Percentiles rank a stretch among this genome's conserved stretches.
phyloP scores from a whole-genome alignment of 1,140 invertebrate species.

The Microplitis demolitor region DNA sequence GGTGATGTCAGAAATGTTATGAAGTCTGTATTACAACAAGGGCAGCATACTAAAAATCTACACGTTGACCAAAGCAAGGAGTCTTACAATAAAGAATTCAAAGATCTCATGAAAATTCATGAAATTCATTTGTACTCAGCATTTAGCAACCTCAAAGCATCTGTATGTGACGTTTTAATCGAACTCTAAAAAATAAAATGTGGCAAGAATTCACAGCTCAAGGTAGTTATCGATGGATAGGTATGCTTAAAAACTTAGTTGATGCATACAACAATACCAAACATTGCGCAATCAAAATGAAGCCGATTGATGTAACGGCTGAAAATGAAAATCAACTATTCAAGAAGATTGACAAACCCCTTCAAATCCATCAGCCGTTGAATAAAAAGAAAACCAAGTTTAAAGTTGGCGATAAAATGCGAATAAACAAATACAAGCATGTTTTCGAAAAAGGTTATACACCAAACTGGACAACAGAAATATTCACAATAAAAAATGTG shows the following conservation, averaged over 20 bases:
- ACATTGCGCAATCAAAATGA: constrained; percentile 44
- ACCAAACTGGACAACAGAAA: not conserved
- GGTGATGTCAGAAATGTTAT: not conserved
- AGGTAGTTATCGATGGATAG: constrained; percentile 43
- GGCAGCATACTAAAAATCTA: not conserved
- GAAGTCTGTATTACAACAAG: not conserved
- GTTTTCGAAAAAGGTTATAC: too few species aligned
- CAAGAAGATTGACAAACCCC: not conserved
- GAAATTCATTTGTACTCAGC: constrained; percentile 12
- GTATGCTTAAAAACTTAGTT: not conserved
- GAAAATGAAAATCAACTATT: constrained; percentile 19
- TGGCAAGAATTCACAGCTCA: constrained; percentile 46
- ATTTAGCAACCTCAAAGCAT: constrained; percentile 49
- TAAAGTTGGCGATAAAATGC: too few species aligned
- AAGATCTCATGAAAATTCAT: not conserved
- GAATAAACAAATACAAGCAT: too few species aligned
- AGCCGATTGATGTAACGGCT: constrained; percentile 37
- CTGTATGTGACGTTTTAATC: constrained; percentile 53
- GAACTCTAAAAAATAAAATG: constrained; percentile 53
- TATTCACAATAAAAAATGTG: not conserved
- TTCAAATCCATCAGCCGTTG: too few species aligned
- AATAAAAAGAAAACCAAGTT: too few species aligned
- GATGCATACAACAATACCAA: constrained; percentile 42
- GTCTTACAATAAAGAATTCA: not conserved
- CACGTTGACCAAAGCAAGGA: not conserved